Evolutionary conservation across 2,888 invertebrate genomes (phyloP).

Genomic region (Chorisops tibialis): DNA sequence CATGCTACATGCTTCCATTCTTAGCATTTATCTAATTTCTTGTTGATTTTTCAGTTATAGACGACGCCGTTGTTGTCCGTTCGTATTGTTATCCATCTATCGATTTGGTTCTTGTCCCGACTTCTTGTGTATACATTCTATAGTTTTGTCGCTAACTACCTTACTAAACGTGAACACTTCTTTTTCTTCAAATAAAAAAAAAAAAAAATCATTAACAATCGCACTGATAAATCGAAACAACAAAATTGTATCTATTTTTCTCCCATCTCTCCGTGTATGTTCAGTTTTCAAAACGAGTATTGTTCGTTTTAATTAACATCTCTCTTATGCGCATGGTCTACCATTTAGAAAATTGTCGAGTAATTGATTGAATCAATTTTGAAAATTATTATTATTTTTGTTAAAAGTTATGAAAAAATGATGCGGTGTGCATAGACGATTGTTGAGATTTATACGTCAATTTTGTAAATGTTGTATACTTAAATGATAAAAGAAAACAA

Average conservation of each 20-base stretch:
- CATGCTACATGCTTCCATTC: too few species aligned
- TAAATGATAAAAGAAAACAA: too few species aligned
- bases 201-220: background rate
- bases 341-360: constrained; percentile 41
- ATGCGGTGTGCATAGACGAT: too few species aligned
- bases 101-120: background rate
- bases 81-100: constrained; percentile 3
- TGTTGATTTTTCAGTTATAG: constrained; percentile 2
- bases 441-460: too few species aligned
- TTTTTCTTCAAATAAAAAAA: background rate
- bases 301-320: constrained; percentile 34
- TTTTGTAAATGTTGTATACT: too few species aligned
- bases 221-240: too few species aligned
- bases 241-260: too few species aligned
- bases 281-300: constrained; percentile 19
- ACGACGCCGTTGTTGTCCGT: constrained; percentile 29
- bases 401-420: too few species aligned
- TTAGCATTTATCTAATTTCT: too few species aligned
- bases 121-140: background rate
- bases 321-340: constrained; percentile 40
- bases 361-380: constrained; percentile 37
- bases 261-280: background rate
- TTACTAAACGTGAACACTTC: constrained; percentile 7
- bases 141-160: constrained; percentile 25
- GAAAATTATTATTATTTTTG: background rate